Percentiles rank a stretch among this genome's conserved stretches.
phyloP scores from a whole-genome alignment of 35 echinoderm and acorn worm species.

The Chiridota heheva region DNA sequence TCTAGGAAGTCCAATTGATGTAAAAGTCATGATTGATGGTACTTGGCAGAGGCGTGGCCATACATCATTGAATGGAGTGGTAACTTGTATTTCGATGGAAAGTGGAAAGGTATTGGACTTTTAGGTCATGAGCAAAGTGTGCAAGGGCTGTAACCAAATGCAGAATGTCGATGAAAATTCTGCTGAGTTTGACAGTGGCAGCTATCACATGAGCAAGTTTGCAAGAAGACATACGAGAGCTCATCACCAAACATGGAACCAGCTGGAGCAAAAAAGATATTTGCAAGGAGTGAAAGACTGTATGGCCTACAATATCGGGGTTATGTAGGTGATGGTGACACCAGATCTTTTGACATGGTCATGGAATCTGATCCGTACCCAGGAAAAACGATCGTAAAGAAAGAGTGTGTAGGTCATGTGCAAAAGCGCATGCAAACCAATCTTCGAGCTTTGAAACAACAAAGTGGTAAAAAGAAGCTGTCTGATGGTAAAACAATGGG shows the following conservation, averaged over 20 bases:
- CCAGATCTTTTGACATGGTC: constrained; percentile 3
- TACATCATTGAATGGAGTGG: constrained; percentile 28
- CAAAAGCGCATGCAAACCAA: not conserved
- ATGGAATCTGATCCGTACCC: constrained; percentile 13
- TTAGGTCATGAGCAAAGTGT: not conserved
- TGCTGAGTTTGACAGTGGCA: not conserved
- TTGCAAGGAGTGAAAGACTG: not conserved
- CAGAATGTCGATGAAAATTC: not conserved
- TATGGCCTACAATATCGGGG: constrained; percentile 14
- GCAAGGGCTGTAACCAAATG: not conserved
- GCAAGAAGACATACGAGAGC: not conserved
- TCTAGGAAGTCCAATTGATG: not conserved
- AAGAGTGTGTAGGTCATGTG: constrained; percentile 34
- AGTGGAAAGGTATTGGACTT: not conserved
- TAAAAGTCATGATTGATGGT: not conserved
- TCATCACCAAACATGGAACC: not conserved
- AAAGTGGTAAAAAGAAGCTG: constrained; percentile 8
- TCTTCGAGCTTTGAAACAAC: not conserved
- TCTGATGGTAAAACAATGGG: constrained; percentile 37
- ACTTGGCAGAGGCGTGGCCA: constrained; percentile 21
- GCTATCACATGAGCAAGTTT: not conserved
- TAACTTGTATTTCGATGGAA: constrained; percentile 18
- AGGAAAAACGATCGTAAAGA: not conserved
- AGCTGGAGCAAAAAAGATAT: constrained; percentile 11
- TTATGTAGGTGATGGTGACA: constrained; percentile 35